Conservation (phyloP, 2,888 invertebrate species). For the Epistrophe eligans region DNA sequence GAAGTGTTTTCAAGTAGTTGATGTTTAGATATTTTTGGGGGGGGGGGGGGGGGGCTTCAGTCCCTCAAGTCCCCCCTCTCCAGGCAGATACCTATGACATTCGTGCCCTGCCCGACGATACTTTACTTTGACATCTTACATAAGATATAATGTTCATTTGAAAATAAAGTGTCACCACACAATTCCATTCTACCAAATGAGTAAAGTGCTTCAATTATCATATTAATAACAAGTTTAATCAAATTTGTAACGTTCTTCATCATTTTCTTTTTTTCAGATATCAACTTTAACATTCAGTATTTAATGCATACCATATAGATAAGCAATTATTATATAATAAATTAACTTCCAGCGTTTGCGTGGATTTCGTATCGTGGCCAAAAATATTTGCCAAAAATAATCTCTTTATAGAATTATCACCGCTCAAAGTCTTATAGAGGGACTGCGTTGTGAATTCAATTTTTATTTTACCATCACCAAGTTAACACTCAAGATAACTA, state of each 20-base stretch:
- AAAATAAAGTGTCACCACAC: conserved; percentile 68
- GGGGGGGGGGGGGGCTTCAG: too few species aligned
- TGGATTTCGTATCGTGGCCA: conserved; percentile 46
- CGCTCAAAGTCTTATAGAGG: conserved; percentile 58
- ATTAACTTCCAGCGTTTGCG: conserved; percentile 51
- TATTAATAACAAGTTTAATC: conserved; percentile 21
- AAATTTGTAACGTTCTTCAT: conserved; percentile 29
- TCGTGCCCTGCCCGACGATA: too few species aligned
- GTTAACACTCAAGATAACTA: conserved; percentile 59
- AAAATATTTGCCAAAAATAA: conserved; percentile 73
- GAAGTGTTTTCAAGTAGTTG: too few species aligned
- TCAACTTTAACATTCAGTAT: conserved; percentile 71
- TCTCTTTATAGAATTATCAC: conserved; percentile 48
- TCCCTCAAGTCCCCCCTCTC: too few species aligned
- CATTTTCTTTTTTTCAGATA: conserved; percentile 49
- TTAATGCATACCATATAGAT: conserved; percentile 70
- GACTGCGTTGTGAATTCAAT: conserved; percentile 55
- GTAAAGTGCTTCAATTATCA: conserved; percentile 20
- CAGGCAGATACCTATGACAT: too few species aligned
- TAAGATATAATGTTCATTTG: conserved; percentile 4
- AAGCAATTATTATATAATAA: conserved; percentile 63
- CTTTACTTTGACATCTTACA: neutral
- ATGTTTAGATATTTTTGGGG: too few species aligned
- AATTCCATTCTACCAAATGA: conserved; percentile 64
- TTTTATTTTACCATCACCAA: conserved; percentile 40